phyloP scores from a whole-genome alignment of 2,888 invertebrate genomes.

The Ephialtes manifestator region DNA sequence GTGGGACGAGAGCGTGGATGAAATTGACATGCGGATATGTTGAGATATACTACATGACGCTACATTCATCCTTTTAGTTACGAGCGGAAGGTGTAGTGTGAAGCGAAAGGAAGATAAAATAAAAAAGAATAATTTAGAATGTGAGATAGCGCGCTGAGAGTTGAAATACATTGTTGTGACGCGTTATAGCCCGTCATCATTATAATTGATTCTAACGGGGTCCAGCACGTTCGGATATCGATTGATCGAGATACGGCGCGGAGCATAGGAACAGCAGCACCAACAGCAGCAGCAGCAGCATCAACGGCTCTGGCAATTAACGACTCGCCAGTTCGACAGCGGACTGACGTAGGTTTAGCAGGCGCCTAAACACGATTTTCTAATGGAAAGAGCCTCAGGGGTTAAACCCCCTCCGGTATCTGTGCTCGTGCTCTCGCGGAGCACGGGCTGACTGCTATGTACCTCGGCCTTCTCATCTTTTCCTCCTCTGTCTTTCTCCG shows the following conservation, averaged over 20 bases:
- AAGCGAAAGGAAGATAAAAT: background rate
- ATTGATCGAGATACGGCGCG: conserved; percentile 80
- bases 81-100: background rate
- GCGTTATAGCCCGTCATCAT: conserved; percentile 79
- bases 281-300: background rate
- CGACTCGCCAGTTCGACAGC: conserved; percentile 58
- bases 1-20: background rate
- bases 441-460: conserved; percentile 2
- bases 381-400: conserved; percentile 65
- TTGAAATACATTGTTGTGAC: conserved; percentile 69
- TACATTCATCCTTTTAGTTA: background rate
- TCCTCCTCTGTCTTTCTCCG: conserved; percentile 56
- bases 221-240: conserved; percentile 69
- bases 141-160: background rate
- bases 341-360: conserved; percentile 66
- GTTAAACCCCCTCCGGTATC: conserved; percentile 43
- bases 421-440: conserved; percentile 47
- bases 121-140: conserved; percentile 7
- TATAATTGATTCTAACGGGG: conserved; percentile 82
- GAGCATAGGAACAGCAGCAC: conserved; percentile 14
- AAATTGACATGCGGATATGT: conserved; percentile 15
- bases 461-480: background rate
- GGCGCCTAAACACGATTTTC: conserved; percentile 64
- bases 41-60: conserved; percentile 6
- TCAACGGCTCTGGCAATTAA: conserved; percentile 53